Evolutionary conservation across 2,888 invertebrate genomes (phyloP).

Genomic region (Drosophila parthenogenetica): DNA sequence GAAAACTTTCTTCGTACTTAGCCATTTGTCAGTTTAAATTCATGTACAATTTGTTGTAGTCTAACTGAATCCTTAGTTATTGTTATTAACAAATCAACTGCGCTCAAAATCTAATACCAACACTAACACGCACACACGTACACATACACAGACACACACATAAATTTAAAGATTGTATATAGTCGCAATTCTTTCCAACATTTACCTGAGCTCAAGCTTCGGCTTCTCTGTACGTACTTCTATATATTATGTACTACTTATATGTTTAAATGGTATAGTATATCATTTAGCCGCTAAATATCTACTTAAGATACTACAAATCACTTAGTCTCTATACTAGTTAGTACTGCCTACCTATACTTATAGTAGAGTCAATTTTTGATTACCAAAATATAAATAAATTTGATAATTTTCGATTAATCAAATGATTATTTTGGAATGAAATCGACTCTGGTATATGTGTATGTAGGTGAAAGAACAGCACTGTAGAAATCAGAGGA

Average conservation of each 20-base stretch:
- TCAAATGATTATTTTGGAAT: not conserved
- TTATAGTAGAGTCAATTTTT: constrained; percentile 13
- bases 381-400: not conserved
- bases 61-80: constrained; percentile 50
- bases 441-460: constrained; percentile 16
- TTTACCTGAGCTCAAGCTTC: constrained; percentile 46
- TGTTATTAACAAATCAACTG: constrained; percentile 26
- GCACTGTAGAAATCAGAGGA: constrained; percentile 33
- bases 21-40: constrained; percentile 49
- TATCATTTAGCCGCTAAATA: constrained; percentile 33
- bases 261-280: constrained; percentile 33
- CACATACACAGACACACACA: constrained; percentile 16
- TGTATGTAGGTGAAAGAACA: constrained; percentile 28
- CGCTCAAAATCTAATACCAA: constrained; percentile 45
- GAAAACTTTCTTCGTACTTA: constrained; percentile 54
- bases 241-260: constrained; percentile 23
- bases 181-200: constrained; percentile 22
- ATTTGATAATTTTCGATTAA: too few relatives aligned
- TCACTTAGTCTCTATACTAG: constrained; percentile 33
- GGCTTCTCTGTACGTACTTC: constrained; percentile 33
- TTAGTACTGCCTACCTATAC: constrained; percentile 8
- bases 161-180: constrained; percentile 33
- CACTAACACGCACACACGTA: constrained; percentile 18
- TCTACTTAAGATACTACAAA: constrained; percentile 25
- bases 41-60: constrained; percentile 56